Conservation (phyloP, 2,888 invertebrate species). For the Trachelus troglodyta region DNA sequence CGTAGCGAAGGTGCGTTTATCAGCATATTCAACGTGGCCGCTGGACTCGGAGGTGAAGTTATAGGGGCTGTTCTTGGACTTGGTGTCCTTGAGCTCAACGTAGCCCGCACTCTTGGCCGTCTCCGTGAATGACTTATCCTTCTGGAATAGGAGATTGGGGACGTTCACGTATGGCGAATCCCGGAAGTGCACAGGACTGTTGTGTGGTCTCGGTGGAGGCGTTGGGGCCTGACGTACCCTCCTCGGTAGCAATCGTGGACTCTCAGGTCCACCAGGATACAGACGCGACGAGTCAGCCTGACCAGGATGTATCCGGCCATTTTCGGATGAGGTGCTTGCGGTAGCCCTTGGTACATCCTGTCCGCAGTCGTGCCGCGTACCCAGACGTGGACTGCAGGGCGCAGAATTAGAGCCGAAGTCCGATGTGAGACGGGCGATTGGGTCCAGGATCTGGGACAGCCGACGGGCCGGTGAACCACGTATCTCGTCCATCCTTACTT, state of each 20-base stretch:
- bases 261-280: conserved; percentile 72
- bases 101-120: conserved; percentile 55
- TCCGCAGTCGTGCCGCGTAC: conserved; percentile 39
- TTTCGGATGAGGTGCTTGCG: background rate
- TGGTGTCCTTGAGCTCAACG: conserved; percentile 54
- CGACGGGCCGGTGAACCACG: conserved; percentile 74
- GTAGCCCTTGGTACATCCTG: background rate
- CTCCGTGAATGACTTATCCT: conserved; percentile 56
- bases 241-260: conserved; percentile 77
- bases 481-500: conserved; percentile 56
- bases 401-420: conserved; percentile 69
- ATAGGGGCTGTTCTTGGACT: conserved; percentile 44
- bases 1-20: conserved; percentile 42
- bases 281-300: conserved; percentile 14
- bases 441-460: conserved; percentile 86
- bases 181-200: conserved; percentile 46
- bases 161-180: conserved; percentile 61
- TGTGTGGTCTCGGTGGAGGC: conserved; percentile 68
- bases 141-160: conserved; percentile 55
- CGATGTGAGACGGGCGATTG: conserved; percentile 77
- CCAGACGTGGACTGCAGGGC: conserved; percentile 64
- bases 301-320: conserved; percentile 9
- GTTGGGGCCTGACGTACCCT: conserved; percentile 63
- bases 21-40: conserved; percentile 60
- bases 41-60: conserved; percentile 61